Evolutionary conservation across 2,888 invertebrate species (phyloP).

Genomic region (Meliscaeva auricollis): DNA sequence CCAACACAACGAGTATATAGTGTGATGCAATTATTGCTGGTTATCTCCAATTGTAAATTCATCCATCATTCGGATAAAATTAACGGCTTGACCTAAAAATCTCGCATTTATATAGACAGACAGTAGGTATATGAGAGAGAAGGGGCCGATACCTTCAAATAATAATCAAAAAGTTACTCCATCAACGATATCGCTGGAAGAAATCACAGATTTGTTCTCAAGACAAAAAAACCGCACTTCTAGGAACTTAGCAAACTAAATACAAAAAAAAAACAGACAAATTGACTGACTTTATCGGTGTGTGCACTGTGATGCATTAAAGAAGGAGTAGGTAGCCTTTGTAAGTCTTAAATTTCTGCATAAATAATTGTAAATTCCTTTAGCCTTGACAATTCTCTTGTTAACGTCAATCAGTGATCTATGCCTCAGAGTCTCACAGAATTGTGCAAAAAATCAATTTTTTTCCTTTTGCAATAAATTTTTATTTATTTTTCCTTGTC

Average conservation of each 20-base stretch:
- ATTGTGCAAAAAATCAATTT: slow-evolving; percentile 46
- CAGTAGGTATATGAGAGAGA: background rate
- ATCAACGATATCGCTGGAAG: background rate
- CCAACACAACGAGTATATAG: background rate
- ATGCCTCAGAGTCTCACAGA: slow-evolving; percentile 31
- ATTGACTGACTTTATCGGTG: background rate
- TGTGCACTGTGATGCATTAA: background rate
- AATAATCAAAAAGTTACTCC: background rate
- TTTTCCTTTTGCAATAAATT: background rate
- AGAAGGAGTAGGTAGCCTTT: background rate
- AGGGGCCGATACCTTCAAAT: slow-evolving; percentile 36
- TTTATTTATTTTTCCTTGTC: background rate
- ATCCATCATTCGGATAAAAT: slow-evolving; percentile 36
- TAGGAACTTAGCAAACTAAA: background rate
- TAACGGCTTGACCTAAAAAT: slow-evolving; percentile 48
- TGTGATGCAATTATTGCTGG: slow-evolving; percentile 49
- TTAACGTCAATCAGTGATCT: slow-evolving; percentile 72
- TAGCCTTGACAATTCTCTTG: slow-evolving; percentile 66
- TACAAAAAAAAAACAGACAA: background rate
- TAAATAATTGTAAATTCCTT: slow-evolving; percentile 52
- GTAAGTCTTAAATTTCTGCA: slow-evolving; percentile 17
- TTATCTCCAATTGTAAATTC: slow-evolving; percentile 37
- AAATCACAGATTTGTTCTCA: slow-evolving; percentile 25
- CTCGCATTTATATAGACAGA: background rate
- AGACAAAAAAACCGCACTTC: background rate